Percentiles rank a stretch among this genome's conserved stretches.
These are phyloP conservation scores for Plecotus auritus DNA, from an alignment of 2,113 vertebrate species.

Conservation along the genomic window DNA sequence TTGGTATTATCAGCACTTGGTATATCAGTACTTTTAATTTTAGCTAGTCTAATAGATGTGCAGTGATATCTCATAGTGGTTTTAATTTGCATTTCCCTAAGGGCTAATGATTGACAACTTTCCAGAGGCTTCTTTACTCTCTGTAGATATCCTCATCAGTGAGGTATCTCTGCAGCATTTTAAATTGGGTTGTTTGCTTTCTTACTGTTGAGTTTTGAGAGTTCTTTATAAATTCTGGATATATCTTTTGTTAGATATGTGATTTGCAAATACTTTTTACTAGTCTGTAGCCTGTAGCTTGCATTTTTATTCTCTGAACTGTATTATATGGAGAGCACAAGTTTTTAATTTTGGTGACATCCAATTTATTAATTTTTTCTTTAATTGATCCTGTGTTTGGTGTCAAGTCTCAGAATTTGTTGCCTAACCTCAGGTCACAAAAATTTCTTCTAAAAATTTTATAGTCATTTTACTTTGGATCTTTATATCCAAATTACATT, in stretches of 20 bases:
- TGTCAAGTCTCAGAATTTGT: neutral
- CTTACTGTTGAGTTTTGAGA: slow-evolving; percentile 6
- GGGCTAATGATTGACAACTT: neutral
- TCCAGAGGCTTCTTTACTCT: neutral
- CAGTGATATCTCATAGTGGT: neutral
- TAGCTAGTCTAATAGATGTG: neutral
- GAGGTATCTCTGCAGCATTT: neutral
- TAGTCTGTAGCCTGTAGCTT: neutral
- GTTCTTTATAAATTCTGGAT: neutral
- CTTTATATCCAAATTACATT: neutral
- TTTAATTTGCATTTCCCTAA: neutral
- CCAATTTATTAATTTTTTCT: neutral
- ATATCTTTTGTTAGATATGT: neutral
- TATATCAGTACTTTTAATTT: neutral
- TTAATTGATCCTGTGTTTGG: neutral
- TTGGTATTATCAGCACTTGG: neutral
- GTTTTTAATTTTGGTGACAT: neutral
- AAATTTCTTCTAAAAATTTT: neutral
- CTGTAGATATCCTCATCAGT: neutral
- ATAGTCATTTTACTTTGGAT: neutral
- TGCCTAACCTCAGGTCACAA: neutral
- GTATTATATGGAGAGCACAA: neutral
- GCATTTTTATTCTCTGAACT: neutral
- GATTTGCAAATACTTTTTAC: neutral
- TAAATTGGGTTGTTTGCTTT: neutral